These are phyloP conservation scores for Ceyx margarethae DNA, from an alignment of 2,113 vertebrate genomes.

Conservation along the genomic window DNA sequence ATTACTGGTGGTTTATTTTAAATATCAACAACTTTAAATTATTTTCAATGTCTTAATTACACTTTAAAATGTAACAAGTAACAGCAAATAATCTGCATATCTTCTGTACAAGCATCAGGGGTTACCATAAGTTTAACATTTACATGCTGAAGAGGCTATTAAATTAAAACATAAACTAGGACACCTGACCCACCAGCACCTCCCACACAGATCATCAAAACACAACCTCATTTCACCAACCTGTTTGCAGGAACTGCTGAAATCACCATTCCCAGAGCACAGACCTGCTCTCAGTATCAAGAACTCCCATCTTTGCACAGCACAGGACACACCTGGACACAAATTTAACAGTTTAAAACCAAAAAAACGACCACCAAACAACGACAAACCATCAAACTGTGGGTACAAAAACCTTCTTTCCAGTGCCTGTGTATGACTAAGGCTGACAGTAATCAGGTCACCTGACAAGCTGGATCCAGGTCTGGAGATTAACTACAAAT, in stretches of 20 bases:
- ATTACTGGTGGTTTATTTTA: not conserved
- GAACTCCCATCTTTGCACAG: not conserved
- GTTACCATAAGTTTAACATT: not conserved
- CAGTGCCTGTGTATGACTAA: not conserved
- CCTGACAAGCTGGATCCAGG: not conserved
- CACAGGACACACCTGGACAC: not conserved
- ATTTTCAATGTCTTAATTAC: not conserved
- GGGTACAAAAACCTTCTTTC: not conserved
- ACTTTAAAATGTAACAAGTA: not conserved
- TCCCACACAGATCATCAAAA: not conserved
- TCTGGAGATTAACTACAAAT: constrained; percentile 16
- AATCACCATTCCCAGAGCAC: accelerated
- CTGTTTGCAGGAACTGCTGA: not conserved
- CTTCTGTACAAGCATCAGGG: not conserved
- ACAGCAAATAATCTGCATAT: not conserved
- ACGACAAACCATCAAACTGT: not conserved
- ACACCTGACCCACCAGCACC: not conserved
- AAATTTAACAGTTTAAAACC: not conserved
- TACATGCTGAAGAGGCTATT: not conserved
- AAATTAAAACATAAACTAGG: not conserved
- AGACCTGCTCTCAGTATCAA: not conserved
- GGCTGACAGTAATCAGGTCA: not conserved
- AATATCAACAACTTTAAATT: not conserved
- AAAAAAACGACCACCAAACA: not conserved
- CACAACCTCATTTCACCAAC: not conserved